Base-by-base conservation (phyloP, 2,797 vertebrate genomes). In the Sylvia borin region DNA sequence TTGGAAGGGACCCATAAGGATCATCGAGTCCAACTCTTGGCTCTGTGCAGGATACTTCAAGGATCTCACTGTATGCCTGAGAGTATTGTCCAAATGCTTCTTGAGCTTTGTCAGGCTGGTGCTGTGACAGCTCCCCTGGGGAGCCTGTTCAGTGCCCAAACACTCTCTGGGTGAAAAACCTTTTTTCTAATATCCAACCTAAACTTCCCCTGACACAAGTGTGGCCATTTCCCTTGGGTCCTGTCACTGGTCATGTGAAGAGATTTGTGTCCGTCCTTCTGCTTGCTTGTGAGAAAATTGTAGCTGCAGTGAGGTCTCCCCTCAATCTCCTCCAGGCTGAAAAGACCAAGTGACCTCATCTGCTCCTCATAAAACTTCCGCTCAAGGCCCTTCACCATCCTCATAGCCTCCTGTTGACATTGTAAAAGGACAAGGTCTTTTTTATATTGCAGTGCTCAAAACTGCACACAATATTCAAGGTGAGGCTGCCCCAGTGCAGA, bases 341-440 rank as follows among this genome's bases (percentile, higher is more conserved):
- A 26, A 16, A 40, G 25, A 38, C 36, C 22, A 55, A 43, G 42
- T 55, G 48, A 61, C 16, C 11, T 64, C 45, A 71, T 5, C 12
- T 11, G 1, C 25, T 64, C 20, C 27, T 70, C 8, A 11, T 20
- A 29, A 0, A 0, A 5, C 17, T 64, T 57, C 8, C 5, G 8
- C 14, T 64, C 21, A 27, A 53, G 10, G 16, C 16, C 4, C 34
- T 72, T 84, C 22, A 40, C 21, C 11, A 10, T 32, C 15, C 16
- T 66, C 1, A 2, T 25, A 47, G 53, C 10, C 13, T 65, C 15
- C 18, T 66, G 16, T 15, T 55, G 26, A 16, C 7, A 11, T 51
- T 72, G 15, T 47, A 31, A 19, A 22, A 45, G 2, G 8, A 53
- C 70, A 24, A 8, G 13, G 53, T 65, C 20, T 68, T 45, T 64